Percentiles rank a stretch among this genome's conserved stretches.
phyloP scores from a whole-genome alignment of 2,888 invertebrate species.

The Orthosia cruda region DNA sequence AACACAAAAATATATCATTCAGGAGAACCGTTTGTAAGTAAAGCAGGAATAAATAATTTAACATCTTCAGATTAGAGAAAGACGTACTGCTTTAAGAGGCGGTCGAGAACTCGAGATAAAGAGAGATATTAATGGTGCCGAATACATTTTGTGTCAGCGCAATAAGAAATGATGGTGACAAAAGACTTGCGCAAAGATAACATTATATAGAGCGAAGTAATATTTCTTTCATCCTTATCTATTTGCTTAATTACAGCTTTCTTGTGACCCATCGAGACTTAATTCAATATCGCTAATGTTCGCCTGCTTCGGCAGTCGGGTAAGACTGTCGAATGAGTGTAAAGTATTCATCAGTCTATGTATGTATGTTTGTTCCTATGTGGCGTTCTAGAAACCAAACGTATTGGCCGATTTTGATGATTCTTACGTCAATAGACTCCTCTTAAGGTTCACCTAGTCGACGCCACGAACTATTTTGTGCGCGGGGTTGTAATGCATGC shows the following conservation, averaged over 20 bases:
- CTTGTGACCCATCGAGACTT: neutral
- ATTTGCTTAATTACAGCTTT: conserved; percentile 28
- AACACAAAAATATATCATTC: conserved; percentile 22
- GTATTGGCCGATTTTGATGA: no score
- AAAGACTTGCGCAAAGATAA: conserved; percentile 59
- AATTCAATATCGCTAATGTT: no score
- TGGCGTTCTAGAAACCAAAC: no score
- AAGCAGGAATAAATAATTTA: conserved; percentile 48
- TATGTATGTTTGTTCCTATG: no score
- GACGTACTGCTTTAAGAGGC: conserved; percentile 48
- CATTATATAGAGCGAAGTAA: conserved; percentile 45
- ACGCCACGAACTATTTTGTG: no score
- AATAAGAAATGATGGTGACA: conserved; percentile 66
- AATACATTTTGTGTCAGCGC: conserved; percentile 73
- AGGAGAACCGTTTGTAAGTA: conserved; percentile 34
- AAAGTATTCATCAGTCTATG: no score
- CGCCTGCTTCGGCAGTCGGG: no score
- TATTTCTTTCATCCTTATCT: conserved; percentile 8
- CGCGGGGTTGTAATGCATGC: no score
- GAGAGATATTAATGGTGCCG: conserved; percentile 72
- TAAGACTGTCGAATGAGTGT: no score
- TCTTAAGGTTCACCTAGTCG: no score
- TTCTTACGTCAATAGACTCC: no score
- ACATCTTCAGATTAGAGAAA: conserved; percentile 50
- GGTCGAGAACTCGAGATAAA: conserved; percentile 59